Evolutionary conservation across 2,888 invertebrate genomes (phyloP), one percentile per base, ranked within the genome.

Genomic region (Eurytoma adleriae): DNA sequence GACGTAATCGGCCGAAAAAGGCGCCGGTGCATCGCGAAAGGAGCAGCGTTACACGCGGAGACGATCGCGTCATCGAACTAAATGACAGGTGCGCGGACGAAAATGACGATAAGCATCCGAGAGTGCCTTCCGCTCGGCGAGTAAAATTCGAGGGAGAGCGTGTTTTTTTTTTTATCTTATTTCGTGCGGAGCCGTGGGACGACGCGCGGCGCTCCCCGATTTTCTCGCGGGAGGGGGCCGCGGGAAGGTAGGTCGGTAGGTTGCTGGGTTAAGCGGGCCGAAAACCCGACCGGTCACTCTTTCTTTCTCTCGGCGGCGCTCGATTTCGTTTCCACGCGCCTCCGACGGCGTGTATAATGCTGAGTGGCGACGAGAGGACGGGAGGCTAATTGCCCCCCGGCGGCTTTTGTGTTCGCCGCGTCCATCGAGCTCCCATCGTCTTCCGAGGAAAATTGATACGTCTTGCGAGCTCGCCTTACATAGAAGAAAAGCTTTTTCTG

Each of bases 201-300:
- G n/a, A n/a, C n/a, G n/a, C n/a, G n/a, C n/a, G n/a, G n/a, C n/a
- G n/a, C n/a, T n/a, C n/a, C n/a, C n/a, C 56, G 30, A n/a, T 50
- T 59, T 71, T 48, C 30, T 57, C 20, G 54, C 30, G 40, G 16
- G 16, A 30, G n/a, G 14, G n/a, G n/a, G 5, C 3, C 18, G n/a
- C 20, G 59, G 16, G 27, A 76, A 76, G 68, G 66, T 74, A 81
- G 78, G 80, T 77, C 62, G 76, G 69, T 78, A 75, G 62, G 79
- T 74, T 30, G 74, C 59, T 75, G 70, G 71, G 78, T 74, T 78
- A 74, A 74, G 52, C 27, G 76, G 72, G 3, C 74, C n/a, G 50
- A 72, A 80, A 78, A 81, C 24, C 52, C 66, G 77, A 66, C 7
- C 70, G 78, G 69, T 81, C 74, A 78, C 78, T 78, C 74, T 81